phyloP scores from a whole-genome alignment of 2,113 vertebrate species.

The Pipa parva region DNA sequence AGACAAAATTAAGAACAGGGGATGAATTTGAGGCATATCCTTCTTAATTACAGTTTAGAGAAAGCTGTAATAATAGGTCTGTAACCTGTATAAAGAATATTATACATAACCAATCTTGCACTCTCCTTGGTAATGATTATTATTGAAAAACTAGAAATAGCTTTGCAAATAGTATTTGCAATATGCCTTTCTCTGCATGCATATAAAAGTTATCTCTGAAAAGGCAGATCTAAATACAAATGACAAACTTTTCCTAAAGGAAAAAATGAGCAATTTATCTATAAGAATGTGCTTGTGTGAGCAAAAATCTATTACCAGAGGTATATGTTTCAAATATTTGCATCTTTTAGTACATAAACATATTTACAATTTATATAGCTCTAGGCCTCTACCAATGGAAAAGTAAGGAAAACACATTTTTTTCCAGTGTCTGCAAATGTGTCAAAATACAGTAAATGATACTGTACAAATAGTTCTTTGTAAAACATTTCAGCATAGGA shows the following conservation, averaged over 20 bases:
- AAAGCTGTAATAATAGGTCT: too few relatives aligned
- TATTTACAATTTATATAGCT: conserved; percentile 24
- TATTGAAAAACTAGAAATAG: too few relatives aligned
- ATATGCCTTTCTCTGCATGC: too few relatives aligned
- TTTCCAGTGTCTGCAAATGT: conserved; percentile 8
- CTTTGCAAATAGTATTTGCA: too few relatives aligned
- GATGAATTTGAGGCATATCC: too few relatives aligned
- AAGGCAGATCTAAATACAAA: neutral
- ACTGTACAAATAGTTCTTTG: conserved; percentile 2
- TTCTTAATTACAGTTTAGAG: too few relatives aligned
- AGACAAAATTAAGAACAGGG: too few relatives aligned
- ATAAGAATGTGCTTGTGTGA: conserved; percentile 10
- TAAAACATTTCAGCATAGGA: conserved; percentile 6
- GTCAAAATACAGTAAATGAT: conserved; percentile 23
- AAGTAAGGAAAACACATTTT: neutral
- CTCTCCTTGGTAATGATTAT: too few relatives aligned
- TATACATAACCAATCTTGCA: too few relatives aligned
- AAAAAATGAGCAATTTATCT: neutral
- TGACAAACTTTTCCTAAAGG: conserved; percentile 5
- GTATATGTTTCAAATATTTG: conserved; percentile 21
- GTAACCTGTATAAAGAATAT: too few relatives aligned
- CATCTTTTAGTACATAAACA: neutral
- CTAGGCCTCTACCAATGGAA: conserved; percentile 20
- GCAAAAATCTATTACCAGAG: conserved; percentile 13
- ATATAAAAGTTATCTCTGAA: too few relatives aligned